Conservation (phyloP, 2,888 invertebrate genomes). For the Lithophane ornitopus region DNA sequence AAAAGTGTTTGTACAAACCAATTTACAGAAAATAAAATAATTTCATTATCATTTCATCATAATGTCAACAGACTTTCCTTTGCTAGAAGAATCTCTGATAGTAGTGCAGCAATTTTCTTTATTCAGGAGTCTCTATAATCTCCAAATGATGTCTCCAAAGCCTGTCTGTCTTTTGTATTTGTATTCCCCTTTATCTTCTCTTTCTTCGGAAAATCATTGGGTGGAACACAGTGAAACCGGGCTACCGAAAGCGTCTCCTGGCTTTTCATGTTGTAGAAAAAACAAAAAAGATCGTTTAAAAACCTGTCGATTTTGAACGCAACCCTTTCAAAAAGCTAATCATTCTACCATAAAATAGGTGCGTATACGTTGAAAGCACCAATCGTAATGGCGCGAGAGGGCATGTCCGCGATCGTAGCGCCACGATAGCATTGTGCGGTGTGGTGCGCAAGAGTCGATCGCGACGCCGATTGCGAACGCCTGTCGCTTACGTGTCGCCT, state of each 20-base stretch:
- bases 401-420: slow-evolving; percentile 87
- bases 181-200: background rate
- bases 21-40: too few species aligned
- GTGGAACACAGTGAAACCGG: background rate
- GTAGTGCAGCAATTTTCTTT: background rate
- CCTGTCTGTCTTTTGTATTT: background rate
- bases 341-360: slow-evolving; percentile 81
- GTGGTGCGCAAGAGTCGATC: slow-evolving; percentile 84
- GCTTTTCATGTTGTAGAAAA: background rate
- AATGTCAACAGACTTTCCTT: too few species aligned
- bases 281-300: background rate
- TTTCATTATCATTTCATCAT: too few species aligned
- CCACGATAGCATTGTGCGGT: slow-evolving; percentile 89
- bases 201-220: background rate
- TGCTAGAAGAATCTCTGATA: too few species aligned
- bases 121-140: background rate
- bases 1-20: too few species aligned
- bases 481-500: slow-evolving; percentile 90
- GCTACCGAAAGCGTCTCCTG: rapidly evolving
- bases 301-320: slow-evolving; percentile 47
- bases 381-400: slow-evolving; percentile 88
- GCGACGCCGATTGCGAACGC: slow-evolving; percentile 86
- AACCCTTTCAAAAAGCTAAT: slow-evolving; percentile 81
- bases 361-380: slow-evolving; percentile 82
- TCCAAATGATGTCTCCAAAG: background rate